Evolutionary conservation across 2,113 vertebrate genomes (phyloP).

Genomic region (Agapornis roseicollis): DNA sequence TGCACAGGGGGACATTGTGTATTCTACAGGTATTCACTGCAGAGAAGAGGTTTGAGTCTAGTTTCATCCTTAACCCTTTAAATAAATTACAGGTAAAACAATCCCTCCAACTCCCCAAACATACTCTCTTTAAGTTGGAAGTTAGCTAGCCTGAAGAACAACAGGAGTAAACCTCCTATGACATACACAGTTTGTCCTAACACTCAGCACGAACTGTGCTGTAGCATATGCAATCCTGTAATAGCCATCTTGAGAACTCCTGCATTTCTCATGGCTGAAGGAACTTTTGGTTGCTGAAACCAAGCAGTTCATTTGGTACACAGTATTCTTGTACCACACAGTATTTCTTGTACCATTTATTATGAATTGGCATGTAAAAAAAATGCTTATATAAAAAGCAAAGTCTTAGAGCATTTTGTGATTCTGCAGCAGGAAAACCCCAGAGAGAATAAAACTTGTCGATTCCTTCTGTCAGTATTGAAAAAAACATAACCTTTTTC

Average conservation of each 20-base stretch:
- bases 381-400: not conserved
- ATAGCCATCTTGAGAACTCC: not conserved
- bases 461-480: not conserved
- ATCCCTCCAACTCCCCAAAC: not conserved
- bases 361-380: not conserved
- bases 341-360: not conserved
- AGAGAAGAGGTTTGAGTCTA: not conserved
- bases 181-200: not conserved
- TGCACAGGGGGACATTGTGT: not conserved
- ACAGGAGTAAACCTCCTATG: not conserved
- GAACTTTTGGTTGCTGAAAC: not conserved
- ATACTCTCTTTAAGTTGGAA: not conserved
- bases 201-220: not conserved
- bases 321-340: too few species aligned
- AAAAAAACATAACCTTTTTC: constrained; percentile 26
- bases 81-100: not conserved
- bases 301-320: not conserved
- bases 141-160: not conserved
- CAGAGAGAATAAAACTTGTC: not conserved
- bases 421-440: not conserved
- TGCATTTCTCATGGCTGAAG: not conserved
- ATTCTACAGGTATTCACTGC: not conserved
- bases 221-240: rapidly evolving
- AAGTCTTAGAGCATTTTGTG: not conserved
- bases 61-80: not conserved